A percentile compares a stretch with the other conserved stretches of the same genome.
Conservation (phyloP, 2,888 invertebrate genomes). For the Thumatha senex region DNA sequence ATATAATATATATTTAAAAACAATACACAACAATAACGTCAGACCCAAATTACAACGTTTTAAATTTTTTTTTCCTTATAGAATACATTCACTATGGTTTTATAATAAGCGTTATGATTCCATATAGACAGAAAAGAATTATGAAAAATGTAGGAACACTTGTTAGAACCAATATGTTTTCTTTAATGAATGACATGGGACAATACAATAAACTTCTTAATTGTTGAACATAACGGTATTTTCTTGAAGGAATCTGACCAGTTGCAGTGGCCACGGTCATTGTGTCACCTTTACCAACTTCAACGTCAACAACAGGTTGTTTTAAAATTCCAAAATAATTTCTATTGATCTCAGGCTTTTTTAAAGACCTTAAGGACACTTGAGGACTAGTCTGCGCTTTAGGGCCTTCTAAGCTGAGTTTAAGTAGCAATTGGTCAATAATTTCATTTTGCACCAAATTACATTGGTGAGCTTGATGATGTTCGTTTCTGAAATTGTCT, state of each 20-base stretch:
- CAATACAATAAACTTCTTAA: slow-evolving; percentile 25
- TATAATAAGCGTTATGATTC: slow-evolving; percentile 47
- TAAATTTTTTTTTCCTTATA: not conserved
- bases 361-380: slow-evolving; percentile 29
- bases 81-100: slow-evolving; percentile 33
- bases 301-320: slow-evolving; percentile 21
- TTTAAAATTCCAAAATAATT: slow-evolving; percentile 51
- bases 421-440: slow-evolving; percentile 57
- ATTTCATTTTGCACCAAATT: slow-evolving; percentile 52
- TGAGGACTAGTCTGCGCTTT: slow-evolving; percentile 15
- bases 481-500: slow-evolving; percentile 13
- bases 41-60: not conserved
- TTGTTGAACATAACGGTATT: slow-evolving; percentile 6
- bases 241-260: slow-evolving; percentile 13
- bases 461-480: slow-evolving; percentile 54
- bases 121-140: slow-evolving; percentile 54
- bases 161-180: slow-evolving; percentile 57
- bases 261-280: slow-evolving; percentile 38
- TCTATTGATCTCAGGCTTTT: slow-evolving; percentile 35
- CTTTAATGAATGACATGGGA: slow-evolving; percentile 48
- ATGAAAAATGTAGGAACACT: slow-evolving; percentile 65
- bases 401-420: slow-evolving; percentile 39
- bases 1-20: slow-evolving; percentile 1
- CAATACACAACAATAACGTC: not conserved
- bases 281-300: slow-evolving; percentile 38